Evolutionary conservation across 2,888 invertebrate genomes (phyloP).

Genomic region (Gerosis bhagava): DNA sequence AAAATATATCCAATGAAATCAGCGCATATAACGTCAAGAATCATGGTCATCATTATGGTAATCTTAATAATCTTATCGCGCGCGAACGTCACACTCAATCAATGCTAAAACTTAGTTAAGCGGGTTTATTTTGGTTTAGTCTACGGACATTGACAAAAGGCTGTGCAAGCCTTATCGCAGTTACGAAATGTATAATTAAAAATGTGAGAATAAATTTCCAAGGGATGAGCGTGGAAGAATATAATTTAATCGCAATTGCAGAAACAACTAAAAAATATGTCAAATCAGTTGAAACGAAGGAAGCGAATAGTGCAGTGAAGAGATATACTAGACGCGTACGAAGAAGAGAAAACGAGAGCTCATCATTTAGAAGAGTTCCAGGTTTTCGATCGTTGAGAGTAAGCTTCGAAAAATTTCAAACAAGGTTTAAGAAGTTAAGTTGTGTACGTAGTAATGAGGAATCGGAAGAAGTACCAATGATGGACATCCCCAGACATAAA

Average conservation of each 20-base stretch:
- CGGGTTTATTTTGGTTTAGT: conserved; percentile 50
- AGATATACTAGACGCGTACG: conserved; percentile 30
- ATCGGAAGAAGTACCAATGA: conserved; percentile 52
- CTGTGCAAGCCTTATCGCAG: conserved; percentile 24
- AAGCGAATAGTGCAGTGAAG: conserved; percentile 28
- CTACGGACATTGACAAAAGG: conserved; percentile 47
- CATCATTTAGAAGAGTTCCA: conserved; percentile 46
- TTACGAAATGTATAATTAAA: conserved; percentile 43
- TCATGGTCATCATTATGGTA: conserved; percentile 58
- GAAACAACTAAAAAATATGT: conserved; percentile 45
- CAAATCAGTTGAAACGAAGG: conserved; percentile 41
- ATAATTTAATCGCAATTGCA: conserved; percentile 46
- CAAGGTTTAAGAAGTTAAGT: conserved; percentile 54
- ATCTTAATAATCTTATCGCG: conserved; percentile 66
- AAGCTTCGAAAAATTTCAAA: conserved; percentile 51
- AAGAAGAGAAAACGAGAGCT: conserved; percentile 34
- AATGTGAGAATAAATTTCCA: conserved; percentile 45
- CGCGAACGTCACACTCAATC: conserved; percentile 72
- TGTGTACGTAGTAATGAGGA: conserved; percentile 53
- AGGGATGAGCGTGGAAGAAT: conserved; percentile 63
- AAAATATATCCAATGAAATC: too few relatives aligned
- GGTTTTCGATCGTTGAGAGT: conserved; percentile 42
- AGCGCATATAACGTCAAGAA: conserved; percentile 24
- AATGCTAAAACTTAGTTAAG: conserved; percentile 64
- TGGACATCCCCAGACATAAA: conserved; percentile 61